Evolutionary conservation across 2,113 vertebrate species (phyloP), one percentile per base, ranked within the genome.

Genomic region (Percina caprodes): DNA sequence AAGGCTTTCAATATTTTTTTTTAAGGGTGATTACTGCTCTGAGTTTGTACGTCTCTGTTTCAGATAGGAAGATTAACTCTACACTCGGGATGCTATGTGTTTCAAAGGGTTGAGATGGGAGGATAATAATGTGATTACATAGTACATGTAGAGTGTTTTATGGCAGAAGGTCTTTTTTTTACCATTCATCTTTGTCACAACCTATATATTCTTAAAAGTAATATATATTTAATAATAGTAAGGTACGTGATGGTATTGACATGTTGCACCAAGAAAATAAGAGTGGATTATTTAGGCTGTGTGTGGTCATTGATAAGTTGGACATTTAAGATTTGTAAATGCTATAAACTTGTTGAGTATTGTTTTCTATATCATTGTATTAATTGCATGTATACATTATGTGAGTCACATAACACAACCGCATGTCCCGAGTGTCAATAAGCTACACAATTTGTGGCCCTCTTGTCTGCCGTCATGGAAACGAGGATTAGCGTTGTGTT

Each of bases 381-480:
- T 90, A 91, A 91, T 91, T 87, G 73, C 72, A 81, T 79, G 91
- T 94, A 90, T 95, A 94, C 94, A 95, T 94, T 92, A 80, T 93
- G 67, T 91, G 90, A 94, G 89, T 94, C 92, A 92, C 88, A 94
- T 91, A 95, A 95, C 95, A 96, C 96, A 96, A 95, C 92, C 94
- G 82, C 93, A 89, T 75, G n/a, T n/a, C n/a, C n/a, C n/a, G 90
- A 95, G 90, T 94, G 94, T 95, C 94, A 94, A 96, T 96, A 84
- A 83, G 79, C 82, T 96, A 95, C 93, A 96, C 94, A 95, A 96
- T 96, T 93, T 95, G 94, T 94, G 95, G 69, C 66, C 82, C 95
- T 94, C 58, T 90, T 94, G 96, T 97, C 96, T 96, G 95, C 96
- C 95, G 94, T 95, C 96, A 96, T 97, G 97, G 96, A 97, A 97